These are phyloP conservation scores for Ceyx margarethae DNA, from an alignment of 2,113 vertebrate species.

Conservation along the genomic window DNA sequence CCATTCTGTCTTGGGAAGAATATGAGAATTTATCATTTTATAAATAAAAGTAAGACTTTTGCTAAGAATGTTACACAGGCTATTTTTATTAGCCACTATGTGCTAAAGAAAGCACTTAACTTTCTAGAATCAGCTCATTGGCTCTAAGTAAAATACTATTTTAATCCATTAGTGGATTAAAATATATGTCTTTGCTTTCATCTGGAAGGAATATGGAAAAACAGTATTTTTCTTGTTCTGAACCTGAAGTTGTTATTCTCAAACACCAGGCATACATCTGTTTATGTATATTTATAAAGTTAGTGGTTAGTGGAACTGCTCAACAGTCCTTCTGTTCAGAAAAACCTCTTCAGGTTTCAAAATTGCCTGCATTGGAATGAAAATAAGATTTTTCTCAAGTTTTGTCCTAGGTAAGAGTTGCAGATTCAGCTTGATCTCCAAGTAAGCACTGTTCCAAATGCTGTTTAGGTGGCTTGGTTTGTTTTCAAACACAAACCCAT, in stretches of 20 bases:
- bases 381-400: neutral
- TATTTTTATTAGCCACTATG: neutral
- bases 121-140: neutral
- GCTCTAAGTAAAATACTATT: neutral
- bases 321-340: neutral
- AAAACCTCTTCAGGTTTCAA: neutral
- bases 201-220: neutral
- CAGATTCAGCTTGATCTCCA: neutral
- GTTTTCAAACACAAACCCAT: neutral
- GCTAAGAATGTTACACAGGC: neutral
- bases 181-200: neutral
- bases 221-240: neutral
- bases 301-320: neutral
- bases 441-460: neutral
- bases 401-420: neutral
- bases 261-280: neutral
- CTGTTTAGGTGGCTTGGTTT: neutral
- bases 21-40: neutral
- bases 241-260: neutral
- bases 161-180: neutral
- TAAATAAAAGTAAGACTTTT: constrained; percentile 36
- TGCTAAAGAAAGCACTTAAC: neutral
- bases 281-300: neutral
- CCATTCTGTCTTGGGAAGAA: neutral
- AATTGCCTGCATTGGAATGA: neutral